Percentiles rank a stretch among this genome's conserved stretches.
phyloP scores from a whole-genome alignment of 2,888 invertebrate species.

The Drosophila ezoana region DNA sequence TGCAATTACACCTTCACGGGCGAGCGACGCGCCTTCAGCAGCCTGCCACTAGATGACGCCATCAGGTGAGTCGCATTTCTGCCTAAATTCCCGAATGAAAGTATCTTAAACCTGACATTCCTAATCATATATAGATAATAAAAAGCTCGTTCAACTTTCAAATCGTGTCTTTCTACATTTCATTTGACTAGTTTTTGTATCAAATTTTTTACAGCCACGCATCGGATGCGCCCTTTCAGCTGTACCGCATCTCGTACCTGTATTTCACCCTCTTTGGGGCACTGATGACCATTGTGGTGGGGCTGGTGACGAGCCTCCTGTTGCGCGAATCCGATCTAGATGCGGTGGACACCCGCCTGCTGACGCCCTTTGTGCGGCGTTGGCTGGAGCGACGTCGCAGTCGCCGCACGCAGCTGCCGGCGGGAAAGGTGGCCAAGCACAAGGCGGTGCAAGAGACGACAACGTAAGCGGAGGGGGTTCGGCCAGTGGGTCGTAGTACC shows the following conservation, averaged over 20 bases:
- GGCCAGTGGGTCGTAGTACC: conserved; percentile 4
- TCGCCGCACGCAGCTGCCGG: conserved; percentile 43
- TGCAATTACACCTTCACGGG: conserved; percentile 86
- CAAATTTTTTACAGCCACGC: conserved; percentile 52
- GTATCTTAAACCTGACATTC: too few relatives aligned
- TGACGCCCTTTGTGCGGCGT: conserved; percentile 90
- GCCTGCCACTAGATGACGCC: conserved; percentile 63
- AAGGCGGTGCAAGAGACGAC: conserved; percentile 58
- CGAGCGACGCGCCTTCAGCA: conserved; percentile 75
- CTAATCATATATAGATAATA: too few relatives aligned
- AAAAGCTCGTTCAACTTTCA: too few relatives aligned
- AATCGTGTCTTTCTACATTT: neutral
- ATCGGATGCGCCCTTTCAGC: conserved; percentile 77
- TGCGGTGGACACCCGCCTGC: conserved; percentile 87
- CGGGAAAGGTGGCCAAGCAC: conserved; percentile 16
- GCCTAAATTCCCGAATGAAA: too few relatives aligned
- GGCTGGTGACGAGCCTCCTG: conserved; percentile 86
- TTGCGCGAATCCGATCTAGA: conserved; percentile 86
- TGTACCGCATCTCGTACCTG: conserved; percentile 91
- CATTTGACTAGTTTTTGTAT: neutral
- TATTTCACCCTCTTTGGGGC: conserved; percentile 90
- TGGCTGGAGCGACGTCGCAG: conserved; percentile 82
- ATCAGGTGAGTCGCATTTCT: conserved; percentile 40
- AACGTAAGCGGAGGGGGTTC: conserved; percentile 45
- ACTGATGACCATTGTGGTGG: conserved; percentile 86